Base-by-base conservation (phyloP, 2,113 vertebrate genomes). In the Kryptolebias marmoratus region DNA sequence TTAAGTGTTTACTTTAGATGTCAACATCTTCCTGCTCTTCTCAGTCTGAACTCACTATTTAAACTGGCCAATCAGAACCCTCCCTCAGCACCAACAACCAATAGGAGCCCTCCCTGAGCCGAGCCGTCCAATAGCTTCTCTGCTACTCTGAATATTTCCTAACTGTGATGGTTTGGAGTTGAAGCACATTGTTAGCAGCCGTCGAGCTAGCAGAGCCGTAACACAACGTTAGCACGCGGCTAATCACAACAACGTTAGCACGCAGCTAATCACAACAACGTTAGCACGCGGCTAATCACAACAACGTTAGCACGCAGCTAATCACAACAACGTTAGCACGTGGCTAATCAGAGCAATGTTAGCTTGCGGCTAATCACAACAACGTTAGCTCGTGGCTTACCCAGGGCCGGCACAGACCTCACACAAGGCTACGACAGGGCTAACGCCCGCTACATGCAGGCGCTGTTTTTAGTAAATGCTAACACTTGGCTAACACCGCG, bases 21-120 rank as follows among this genome's bases (percentile, higher is more conserved):
- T 89, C 76, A 82, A 64, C 85, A 85, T 80, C 74, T 73, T 79
- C 53, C 79, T 71, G 56, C 77, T 82, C 71, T 82, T 77, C 82
- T 84, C 85, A 68, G 44, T 87, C 82, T 87, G 76, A 81, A 83
- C 80, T 83, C 84, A 79, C 74, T 84, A 81, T 88, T 84, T 70
- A 69, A 81, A 80, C 77, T 74, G 71, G 84, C 82, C 84, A 83
- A 85, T 88, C 72, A 81, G 54, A 84, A 54, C 63, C 77, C 76
- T 84, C 81, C 74, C 47, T 82, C 58, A 71, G 64, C 66, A 31
- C 32, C 56, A 47, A 16, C 60, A 48, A 16, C 60, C 44, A 63
- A 63, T 63, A 63, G 27, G 15, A 71, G 53, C 30, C 45, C 60
- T 64, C 30, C 61, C n/a, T 55, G 53, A 73, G 58, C 28, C 18